A percentile compares a stretch with the other conserved stretches of the same genome.
Conservation (phyloP, 1,140 invertebrate genomes). For the Drosophila pseudoobscura region DNA sequence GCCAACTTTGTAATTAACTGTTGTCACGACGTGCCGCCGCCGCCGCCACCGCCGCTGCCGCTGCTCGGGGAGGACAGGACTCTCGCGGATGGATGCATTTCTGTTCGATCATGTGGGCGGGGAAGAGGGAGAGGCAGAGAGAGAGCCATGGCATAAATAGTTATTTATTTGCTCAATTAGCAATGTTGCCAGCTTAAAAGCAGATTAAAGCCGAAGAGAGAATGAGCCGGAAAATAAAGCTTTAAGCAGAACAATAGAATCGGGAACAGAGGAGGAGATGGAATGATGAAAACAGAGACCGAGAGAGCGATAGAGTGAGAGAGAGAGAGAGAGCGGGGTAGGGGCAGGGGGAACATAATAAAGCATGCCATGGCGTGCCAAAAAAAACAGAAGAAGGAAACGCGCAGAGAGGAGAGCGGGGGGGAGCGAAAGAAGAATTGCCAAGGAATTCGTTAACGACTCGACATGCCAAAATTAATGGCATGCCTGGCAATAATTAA, state of each 20-base stretch:
- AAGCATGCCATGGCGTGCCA: constrained; percentile 63
- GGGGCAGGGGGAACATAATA: constrained; percentile 32
- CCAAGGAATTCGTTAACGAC: constrained; percentile 82
- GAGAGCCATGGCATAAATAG: constrained; percentile 26
- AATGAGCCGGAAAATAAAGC: constrained; percentile 39
- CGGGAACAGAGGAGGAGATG: constrained; percentile 12
- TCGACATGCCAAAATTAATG: constrained; percentile 83
- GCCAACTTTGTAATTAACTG: constrained; percentile 80
- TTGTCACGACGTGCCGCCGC: constrained; percentile 64
- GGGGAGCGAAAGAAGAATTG: constrained; percentile 42
- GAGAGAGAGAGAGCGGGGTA: background rate
- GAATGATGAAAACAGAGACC: no score
- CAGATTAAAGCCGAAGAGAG: constrained; percentile 30
- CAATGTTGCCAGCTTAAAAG: constrained; percentile 29
- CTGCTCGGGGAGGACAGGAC: no score
- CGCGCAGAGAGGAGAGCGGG: constrained; percentile 20
- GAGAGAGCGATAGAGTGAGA: background rate
- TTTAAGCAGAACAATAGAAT: constrained; percentile 37
- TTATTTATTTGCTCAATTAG: constrained; percentile 45
- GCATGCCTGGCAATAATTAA: constrained; percentile 82
- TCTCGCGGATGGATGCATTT: constrained; percentile 21
- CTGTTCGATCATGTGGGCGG: no score
- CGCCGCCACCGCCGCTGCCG: no score
- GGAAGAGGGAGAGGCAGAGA: no score
- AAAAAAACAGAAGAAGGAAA: constrained; percentile 35